A percentile compares a stretch with the other conserved stretches of the same genome.
Conservation (phyloP, 2,888 invertebrate genomes). For the Lampropteryx suffumata region DNA sequence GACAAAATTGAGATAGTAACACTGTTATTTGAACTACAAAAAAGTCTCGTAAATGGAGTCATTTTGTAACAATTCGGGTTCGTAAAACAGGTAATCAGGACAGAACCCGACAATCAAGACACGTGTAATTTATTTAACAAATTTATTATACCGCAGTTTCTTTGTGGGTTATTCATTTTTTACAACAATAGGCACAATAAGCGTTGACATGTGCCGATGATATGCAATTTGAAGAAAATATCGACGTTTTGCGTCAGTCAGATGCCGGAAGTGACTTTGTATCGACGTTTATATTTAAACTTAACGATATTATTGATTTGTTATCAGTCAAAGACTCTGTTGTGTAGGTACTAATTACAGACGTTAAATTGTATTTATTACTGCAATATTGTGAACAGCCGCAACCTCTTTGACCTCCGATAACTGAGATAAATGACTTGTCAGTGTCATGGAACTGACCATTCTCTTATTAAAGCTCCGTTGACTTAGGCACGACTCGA, state of each 20-base stretch:
- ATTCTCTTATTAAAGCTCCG: conserved; percentile 57
- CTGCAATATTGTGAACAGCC: conserved; percentile 56
- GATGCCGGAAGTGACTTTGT: conserved; percentile 68
- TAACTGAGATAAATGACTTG: conserved; percentile 55
- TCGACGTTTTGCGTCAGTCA: conserved; percentile 57
- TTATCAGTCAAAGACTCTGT: conserved; percentile 79
- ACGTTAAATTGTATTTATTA: conserved; percentile 79
- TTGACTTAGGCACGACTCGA: conserved; percentile 41
- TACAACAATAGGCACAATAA: conserved; percentile 65
- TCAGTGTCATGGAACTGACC: conserved; percentile 76
- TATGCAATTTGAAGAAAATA: conserved; percentile 64
- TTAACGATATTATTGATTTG: conserved; percentile 55
- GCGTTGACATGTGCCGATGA: conserved; percentile 77
- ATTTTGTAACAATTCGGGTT: conserved; percentile 71
- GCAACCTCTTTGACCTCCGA: conserved; percentile 63
- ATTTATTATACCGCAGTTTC: conserved; percentile 73
- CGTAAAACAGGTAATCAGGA: conserved; percentile 76
- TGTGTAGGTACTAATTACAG: conserved; percentile 69
- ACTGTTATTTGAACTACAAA: conserved; percentile 71
- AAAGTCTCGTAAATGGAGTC: conserved; percentile 71
- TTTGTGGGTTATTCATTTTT: conserved; percentile 62
- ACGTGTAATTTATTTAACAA: conserved; percentile 74
- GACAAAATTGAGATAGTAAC: conserved; percentile 62
- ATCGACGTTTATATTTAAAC: conserved; percentile 63
- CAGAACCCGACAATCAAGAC: conserved; percentile 72